Evolutionary conservation across 2,888 invertebrate genomes (phyloP), one percentile per base, ranked within the genome.

Genomic region (Lacanobia wlatinum): DNA sequence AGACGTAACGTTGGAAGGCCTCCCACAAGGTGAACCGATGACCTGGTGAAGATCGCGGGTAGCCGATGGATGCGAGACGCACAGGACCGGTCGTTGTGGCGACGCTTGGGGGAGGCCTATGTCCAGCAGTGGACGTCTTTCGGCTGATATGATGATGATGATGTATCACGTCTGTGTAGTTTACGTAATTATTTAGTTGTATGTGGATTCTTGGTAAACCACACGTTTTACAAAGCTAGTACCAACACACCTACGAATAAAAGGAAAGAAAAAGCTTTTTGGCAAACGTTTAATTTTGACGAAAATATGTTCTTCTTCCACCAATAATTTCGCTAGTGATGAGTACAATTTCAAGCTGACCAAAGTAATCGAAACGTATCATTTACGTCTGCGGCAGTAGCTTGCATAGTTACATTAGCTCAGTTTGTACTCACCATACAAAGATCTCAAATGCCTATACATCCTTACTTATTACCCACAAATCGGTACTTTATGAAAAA

Each of bases 231-330:
- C 14, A 21, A 50, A 50, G 3, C 5, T 61, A 7, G 34, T 3
- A 38, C 5, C 9, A 3, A 38, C 5, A 14, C 40, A 16, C 21
- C 14, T 16, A 46, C 9, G 9, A 16, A 63, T 6, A 10, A 60
- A 73, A 53, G 4, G 28, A 50, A 76, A 65, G 34, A 23, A 1
- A 61, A 28, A 43, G 3, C 34, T 38, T 9, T 3, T 55, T 58
- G 50, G n/a, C 1, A 12, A 67, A 66, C 28, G 2, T 76, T 69
- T 81, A 46, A 76, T 81, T 77, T 73, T 64, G 9, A 28, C 18
- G 23, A 50, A 52, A 56, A 40, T 0, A 10, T 38, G 14, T 43
- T 38, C 23, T n/a, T 48, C 14, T 56, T 65, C 16, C 23, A 52
- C 43, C 28, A 55, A 34, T 52, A 70, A 73, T 66, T 80, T 66